Evolutionary conservation across 1,140 invertebrate genomes (phyloP).

Genomic region (Eumaeus atala): DNA sequence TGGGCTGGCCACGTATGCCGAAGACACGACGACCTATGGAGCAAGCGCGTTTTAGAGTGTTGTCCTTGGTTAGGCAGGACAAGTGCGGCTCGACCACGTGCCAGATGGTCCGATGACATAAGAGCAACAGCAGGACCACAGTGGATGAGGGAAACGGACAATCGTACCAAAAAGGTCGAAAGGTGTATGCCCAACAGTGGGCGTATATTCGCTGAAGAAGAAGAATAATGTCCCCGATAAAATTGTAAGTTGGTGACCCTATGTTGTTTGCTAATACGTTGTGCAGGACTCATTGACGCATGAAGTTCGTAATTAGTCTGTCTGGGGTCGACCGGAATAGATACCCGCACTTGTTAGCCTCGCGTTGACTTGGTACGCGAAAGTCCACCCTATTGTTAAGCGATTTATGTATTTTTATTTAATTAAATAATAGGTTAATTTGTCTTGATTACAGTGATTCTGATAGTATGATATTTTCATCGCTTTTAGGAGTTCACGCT

Average conservation of each 20-base stretch:
- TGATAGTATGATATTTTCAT: neutral
- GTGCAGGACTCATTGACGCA: slow-evolving; percentile 21
- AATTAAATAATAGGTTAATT: neutral
- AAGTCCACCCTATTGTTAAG: neutral
- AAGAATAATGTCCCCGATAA: no score
- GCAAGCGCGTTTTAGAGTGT: no score
- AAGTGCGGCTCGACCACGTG: no score
- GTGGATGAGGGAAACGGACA: no score
- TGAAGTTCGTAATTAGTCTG: slow-evolving; percentile 28
- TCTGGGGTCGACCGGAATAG: slow-evolving; percentile 18
- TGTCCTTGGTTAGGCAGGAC: no score
- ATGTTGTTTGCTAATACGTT: slow-evolving; percentile 3
- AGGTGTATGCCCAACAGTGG: no score
- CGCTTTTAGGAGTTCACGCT: neutral
- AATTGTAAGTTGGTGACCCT: neutral
- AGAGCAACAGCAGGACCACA: no score
- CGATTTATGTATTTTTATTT: neutral
- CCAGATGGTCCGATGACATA: no score
- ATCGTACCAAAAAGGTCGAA: no score
- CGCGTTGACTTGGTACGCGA: neutral
- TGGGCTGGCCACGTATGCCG: no score
- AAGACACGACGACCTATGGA: no score
- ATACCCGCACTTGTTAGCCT: slow-evolving; percentile 8
- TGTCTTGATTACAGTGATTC: neutral
- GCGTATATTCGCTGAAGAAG: no score